Conservation (phyloP, 2,113 vertebrate genomes). For the Periophthalmodon schlosseri region DNA sequence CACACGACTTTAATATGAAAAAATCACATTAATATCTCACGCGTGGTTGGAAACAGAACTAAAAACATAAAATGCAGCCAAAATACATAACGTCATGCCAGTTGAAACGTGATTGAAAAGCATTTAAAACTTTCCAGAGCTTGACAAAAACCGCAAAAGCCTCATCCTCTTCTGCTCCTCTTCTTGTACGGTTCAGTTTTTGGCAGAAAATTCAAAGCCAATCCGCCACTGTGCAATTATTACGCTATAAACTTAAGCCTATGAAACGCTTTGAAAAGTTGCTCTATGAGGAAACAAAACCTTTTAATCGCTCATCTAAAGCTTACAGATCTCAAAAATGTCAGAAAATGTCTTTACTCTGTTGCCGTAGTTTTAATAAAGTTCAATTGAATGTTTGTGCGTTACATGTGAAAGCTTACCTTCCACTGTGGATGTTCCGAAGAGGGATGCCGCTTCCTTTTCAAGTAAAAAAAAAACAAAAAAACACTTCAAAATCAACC, state of each 20-base stretch:
- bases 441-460: slow-evolving; percentile 31
- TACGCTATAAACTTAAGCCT: slow-evolving; percentile 14
- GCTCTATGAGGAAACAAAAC: neutral
- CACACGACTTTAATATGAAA: neutral
- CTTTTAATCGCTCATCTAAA: neutral
- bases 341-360: neutral
- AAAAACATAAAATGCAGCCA: slow-evolving; percentile 19
- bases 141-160: slow-evolving; percentile 64
- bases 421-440: slow-evolving; percentile 34
- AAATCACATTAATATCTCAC: neutral
- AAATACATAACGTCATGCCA: slow-evolving; percentile 61
- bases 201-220: slow-evolving; percentile 72
- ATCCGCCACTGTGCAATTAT: slow-evolving; percentile 55
- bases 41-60: neutral
- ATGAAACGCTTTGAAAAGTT: slow-evolving; percentile 30
- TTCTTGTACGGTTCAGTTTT: slow-evolving; percentile 25
- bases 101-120: slow-evolving; percentile 68
- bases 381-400: neutral
- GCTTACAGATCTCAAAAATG: neutral
- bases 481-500: slow-evolving; percentile 30
- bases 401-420: slow-evolving; percentile 46
- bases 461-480: slow-evolving; percentile 1
- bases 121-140: slow-evolving; percentile 72
- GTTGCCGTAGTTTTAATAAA: neutral
- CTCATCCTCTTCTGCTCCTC: slow-evolving; percentile 36